Evolutionary conservation across 2,113 vertebrate genomes (phyloP), one percentile per base, ranked within the genome.

Genomic region (Colius striatus): DNA sequence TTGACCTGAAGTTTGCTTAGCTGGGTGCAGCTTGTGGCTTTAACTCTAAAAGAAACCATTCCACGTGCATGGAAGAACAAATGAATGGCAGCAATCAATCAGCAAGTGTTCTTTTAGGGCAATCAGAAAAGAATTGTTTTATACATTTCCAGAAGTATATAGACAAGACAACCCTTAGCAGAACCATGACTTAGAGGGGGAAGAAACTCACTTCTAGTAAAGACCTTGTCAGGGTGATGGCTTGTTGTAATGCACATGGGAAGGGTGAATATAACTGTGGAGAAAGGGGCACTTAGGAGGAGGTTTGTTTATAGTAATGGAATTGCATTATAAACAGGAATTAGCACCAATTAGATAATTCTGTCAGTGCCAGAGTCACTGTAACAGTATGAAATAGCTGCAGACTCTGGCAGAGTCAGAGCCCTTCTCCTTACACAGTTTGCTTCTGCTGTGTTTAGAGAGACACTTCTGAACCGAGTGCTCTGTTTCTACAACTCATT

Each of bases 381-480:
- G 43, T 20, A 60, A 50, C 15, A 30, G 25, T 7, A 14, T 12
- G 38, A 34, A 85, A 82, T 70, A 53, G 23, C 12, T 32, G 20
- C 4, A 43, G 29, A 13, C 8, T 67, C 34, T 1, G 2, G 13
- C 13, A 3, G 9, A 41, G 32, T 11, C 34, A 6, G 27, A 20
- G 27, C 4, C 63, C 18, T 63, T 22, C 3, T 22, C 20, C 32
- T 48, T 13, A 22, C 21, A 6, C 0, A 0, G 9, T 13, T 11
- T 77, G 27, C 8, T 25, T 57, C n/a, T 26, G 5, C 30, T 22
- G 22, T 15, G 17, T 13, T 73, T 53, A 36, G 48, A 58, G 29
- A 71, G 54, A 67, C 50, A 15, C 43, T 83, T 43, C 23, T 10
- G 16, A 72, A 57, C 2, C n/a, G 11, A 66, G n/a, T 13, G 26